Evolutionary conservation across 2,113 vertebrate genomes (phyloP).

Genomic region (Petaurus breviceps): DNA sequence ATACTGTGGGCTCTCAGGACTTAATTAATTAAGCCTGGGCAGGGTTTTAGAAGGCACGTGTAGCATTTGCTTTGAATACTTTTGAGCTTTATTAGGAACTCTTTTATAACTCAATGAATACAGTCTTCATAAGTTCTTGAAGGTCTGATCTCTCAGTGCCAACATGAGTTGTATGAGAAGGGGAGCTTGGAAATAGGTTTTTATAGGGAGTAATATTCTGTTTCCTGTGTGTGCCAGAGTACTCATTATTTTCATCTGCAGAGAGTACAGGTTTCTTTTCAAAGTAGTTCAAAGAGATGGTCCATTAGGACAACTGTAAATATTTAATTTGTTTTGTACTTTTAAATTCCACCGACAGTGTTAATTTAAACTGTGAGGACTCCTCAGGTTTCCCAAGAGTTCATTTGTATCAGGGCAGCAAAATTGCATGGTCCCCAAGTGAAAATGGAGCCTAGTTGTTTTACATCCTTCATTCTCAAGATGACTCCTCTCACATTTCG

Average conservation of each 20-base stretch:
- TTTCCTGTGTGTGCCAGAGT: neutral
- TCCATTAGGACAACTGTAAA: constrained; percentile 50
- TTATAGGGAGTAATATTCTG: constrained; percentile 29
- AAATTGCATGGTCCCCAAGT: constrained; percentile 49
- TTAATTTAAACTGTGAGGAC: constrained; percentile 63
- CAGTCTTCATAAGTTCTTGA: neutral
- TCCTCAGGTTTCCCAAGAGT: constrained; percentile 49
- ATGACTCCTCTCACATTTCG: constrained; percentile 26
- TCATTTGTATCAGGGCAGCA: constrained; percentile 42
- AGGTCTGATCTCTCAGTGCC: neutral
- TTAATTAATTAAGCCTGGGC: neutral
- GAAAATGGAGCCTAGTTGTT: constrained; percentile 58
- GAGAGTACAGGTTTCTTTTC: neutral
- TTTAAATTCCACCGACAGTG: constrained; percentile 55
- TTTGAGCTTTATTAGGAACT: neutral
- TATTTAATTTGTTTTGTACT: constrained; percentile 60
- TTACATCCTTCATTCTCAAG: constrained; percentile 51
- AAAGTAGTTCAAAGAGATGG: constrained; percentile 11
- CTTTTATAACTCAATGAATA: neutral
- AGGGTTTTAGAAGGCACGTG: neutral
- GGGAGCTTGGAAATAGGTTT: constrained; percentile 34
- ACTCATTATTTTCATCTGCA: constrained; percentile 17
- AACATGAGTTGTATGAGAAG: neutral
- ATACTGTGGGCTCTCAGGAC: neutral
- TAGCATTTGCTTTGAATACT: neutral